A percentile compares a stretch with the other conserved stretches of the same genome.
These are phyloP conservation scores for Thymallus thymallus DNA, from an alignment of 2,113 vertebrate species.

Conservation along the genomic window DNA sequence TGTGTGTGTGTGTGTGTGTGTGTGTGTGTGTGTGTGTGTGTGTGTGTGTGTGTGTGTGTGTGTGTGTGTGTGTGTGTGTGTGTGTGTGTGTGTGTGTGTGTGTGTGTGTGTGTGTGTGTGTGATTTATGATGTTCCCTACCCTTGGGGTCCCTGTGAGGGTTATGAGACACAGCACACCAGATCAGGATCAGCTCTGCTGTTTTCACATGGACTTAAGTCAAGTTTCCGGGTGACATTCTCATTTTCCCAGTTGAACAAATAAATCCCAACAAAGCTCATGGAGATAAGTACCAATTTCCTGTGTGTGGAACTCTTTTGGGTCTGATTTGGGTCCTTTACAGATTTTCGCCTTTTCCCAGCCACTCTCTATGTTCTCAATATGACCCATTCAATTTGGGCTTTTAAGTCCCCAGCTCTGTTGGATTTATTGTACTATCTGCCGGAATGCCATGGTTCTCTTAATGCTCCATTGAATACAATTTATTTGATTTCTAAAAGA, in stretches of 20 bases:
- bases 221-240: conserved; percentile 56
- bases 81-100: too few relatives aligned
- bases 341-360: conserved; percentile 37
- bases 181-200: conserved; percentile 46
- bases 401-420: conserved; percentile 22
- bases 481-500: conserved; percentile 31
- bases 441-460: conserved; percentile 26
- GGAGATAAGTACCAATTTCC: conserved; percentile 67
- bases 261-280: conserved; percentile 58
- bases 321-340: conserved; percentile 31
- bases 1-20: conserved; percentile 1
- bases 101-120: conserved; percentile 1
- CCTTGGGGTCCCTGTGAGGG: conserved; percentile 10
- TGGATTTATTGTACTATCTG: too few relatives aligned
- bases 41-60: too few relatives aligned
- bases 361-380: conserved; percentile 32
- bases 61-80: too few relatives aligned
- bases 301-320: conserved; percentile 53
- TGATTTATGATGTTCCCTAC: not conserved
- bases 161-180: conserved; percentile 21
- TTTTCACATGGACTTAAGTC: conserved; percentile 48
- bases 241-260: conserved; percentile 45
- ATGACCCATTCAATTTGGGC: conserved; percentile 34
- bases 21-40: too few relatives aligned
- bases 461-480: conserved; percentile 13